These are phyloP conservation scores for Coenonympha arcania DNA, from an alignment of 2,888 invertebrate genomes.

Conservation along the genomic window DNA sequence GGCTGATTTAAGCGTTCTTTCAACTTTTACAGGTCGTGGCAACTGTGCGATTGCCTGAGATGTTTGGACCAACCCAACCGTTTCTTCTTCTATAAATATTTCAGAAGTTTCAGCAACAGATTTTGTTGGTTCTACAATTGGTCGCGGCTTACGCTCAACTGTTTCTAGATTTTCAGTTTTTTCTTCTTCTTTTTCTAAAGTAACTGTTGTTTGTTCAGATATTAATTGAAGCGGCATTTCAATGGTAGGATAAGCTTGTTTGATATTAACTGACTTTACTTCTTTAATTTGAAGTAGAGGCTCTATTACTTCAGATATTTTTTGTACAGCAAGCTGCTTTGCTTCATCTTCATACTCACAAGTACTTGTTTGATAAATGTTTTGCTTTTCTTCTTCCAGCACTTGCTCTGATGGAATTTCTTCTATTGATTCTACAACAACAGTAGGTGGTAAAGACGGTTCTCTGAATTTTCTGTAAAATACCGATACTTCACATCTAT, in stretches of 20 bases:
- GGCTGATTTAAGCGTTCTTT: slow-evolving; percentile 29
- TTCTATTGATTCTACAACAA: slow-evolving; percentile 25
- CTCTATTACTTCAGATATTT: slow-evolving; percentile 26
- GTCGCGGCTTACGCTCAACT: slow-evolving; percentile 25
- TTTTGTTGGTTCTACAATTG: slow-evolving; percentile 29
- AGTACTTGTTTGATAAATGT: slow-evolving; percentile 15
- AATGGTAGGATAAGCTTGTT: slow-evolving; percentile 16
- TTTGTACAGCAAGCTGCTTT: slow-evolving; percentile 25
- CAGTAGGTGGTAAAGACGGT: slow-evolving; percentile 9
- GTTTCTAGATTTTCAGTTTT: slow-evolving; percentile 30
- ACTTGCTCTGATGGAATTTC: slow-evolving; percentile 22
- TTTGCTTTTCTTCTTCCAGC: slow-evolving; percentile 1
- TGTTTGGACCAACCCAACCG: slow-evolving; percentile 30
- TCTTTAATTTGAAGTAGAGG: slow-evolving; percentile 19
- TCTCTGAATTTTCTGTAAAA: slow-evolving; percentile 8
- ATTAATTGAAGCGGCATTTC: slow-evolving; percentile 30
- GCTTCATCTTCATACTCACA: slow-evolving; percentile 21
- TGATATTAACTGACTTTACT: slow-evolving; percentile 12
- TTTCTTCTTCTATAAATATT: slow-evolving; percentile 29
- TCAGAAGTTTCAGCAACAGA: slow-evolving; percentile 33
- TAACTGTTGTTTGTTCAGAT: slow-evolving; percentile 27
- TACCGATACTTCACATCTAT: slow-evolving; percentile 9
- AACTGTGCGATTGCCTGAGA: slow-evolving; percentile 24
- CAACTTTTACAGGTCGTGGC: slow-evolving; percentile 6
- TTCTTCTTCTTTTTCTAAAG: slow-evolving; percentile 24